Evolutionary conservation across 2,888 invertebrate species (phyloP), one percentile per base, ranked within the genome.

Genomic region (Adelphocoris suturalis): DNA sequence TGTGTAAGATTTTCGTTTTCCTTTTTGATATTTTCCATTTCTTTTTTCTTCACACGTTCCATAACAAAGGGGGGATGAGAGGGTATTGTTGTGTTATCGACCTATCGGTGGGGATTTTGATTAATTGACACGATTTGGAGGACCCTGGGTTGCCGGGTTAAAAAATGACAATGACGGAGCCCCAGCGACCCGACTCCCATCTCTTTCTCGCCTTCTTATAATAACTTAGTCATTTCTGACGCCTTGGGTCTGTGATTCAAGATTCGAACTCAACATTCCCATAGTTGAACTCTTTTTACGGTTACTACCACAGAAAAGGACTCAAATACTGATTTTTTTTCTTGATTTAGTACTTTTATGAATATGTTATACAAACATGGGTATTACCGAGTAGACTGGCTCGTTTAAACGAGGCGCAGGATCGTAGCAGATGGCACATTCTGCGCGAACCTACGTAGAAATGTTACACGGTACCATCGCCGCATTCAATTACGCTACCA

Each of bases 61-160:
- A 68, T 55, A 88, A 76, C 88, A 88, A 52, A 88, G 55, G 76
- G 27, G 48, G 78, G 80, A 78, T 48, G 76, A 88, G 48, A 88
- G 80, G 88, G 88, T 88, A 88, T 88, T 88, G 88, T 88, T 88
- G 88, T 80, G 88, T 88, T 88, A 88, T 88, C 88, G 88, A 88
- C 88, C 88, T 88, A 88, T 88, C 88, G 88, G 88, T 19, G 78
- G n/a, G 86, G 86, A 86, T 88, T 88, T 88, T 88, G 88, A 88
- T 88, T 88, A 88, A 88, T 88, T 88, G 88, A 88, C 88, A 88
- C 88, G 88, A 88, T 88, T 88, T 80, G 88, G 88, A 78, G 78
- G 88, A 88, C 76, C 88, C 88, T 78, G 57, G 55, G 82, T 46
- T 47, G 48, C 80, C 27, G 88, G 57, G 76, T 86, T 46, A 88